Evolutionary conservation across 2,113 vertebrate genomes (phyloP).

Genomic region (Lamprotornis superbus): DNA sequence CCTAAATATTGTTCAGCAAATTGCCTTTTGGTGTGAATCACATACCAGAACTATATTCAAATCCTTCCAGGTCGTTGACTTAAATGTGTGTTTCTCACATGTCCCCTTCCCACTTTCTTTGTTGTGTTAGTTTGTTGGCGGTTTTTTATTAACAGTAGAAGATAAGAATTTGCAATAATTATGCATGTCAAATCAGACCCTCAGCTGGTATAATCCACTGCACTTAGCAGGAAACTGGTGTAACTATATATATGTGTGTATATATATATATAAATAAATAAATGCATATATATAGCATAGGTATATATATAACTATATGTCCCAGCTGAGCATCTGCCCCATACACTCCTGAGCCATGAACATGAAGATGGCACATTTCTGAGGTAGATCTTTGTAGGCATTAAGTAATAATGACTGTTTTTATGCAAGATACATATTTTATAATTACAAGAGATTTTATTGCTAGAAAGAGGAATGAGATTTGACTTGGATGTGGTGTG

Average conservation of each 20-base stretch:
- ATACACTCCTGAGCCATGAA: not conserved
- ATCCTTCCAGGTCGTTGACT: not conserved
- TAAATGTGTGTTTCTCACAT: not conserved
- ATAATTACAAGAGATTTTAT: not conserved
- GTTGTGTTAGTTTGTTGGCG: not conserved
- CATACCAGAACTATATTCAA: not conserved
- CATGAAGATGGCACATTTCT: not conserved
- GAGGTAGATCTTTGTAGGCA: not conserved
- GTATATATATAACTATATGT: not conserved
- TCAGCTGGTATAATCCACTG: not conserved
- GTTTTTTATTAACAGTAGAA: not conserved
- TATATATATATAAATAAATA: not conserved
- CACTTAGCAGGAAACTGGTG: not conserved
- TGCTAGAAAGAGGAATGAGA: not conserved
- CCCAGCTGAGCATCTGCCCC: not conserved
- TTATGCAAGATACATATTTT: not conserved
- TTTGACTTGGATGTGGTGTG: not conserved
- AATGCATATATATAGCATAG: not conserved
- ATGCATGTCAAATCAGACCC: not conserved
- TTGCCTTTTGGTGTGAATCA: conserved; percentile 13
- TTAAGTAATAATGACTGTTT: not conserved
- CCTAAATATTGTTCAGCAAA: not conserved
- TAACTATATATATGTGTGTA: not conserved
- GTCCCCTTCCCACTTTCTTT: not conserved
- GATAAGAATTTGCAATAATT: not conserved